These are phyloP conservation scores for Cynodonichthys magdalenae DNA, from an alignment of 2,797 vertebrate species.

Conservation along the genomic window DNA sequence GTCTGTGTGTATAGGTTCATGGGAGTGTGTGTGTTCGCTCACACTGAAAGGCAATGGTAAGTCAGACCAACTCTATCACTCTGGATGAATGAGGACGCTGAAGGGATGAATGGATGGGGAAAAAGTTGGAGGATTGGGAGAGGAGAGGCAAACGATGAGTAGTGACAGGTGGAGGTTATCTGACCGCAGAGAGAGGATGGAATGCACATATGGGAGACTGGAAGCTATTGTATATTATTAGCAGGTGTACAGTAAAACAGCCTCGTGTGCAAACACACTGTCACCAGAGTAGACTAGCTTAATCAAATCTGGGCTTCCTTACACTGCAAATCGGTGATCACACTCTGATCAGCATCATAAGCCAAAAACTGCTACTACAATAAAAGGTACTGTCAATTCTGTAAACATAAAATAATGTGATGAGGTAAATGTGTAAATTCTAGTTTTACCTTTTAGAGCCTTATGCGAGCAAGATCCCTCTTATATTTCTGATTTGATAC, in stretches of 20 bases:
- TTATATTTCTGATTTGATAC: no score
- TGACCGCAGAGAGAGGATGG: conserved; percentile 34
- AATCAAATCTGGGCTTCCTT: no score
- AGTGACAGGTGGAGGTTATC: conserved; percentile 75
- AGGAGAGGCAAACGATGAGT: conserved; percentile 56
- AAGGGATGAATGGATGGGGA: conserved; percentile 57
- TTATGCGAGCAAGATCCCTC: no score
- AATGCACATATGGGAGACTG: conserved; percentile 26
- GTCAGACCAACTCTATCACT: conserved; percentile 67
- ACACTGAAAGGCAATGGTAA: conserved; percentile 63
- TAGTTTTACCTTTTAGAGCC: no score
- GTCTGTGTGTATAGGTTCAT: conserved; percentile 34
- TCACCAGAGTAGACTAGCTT: no score
- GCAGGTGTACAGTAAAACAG: conserved; percentile 48
- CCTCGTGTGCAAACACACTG: conserved; percentile 41
- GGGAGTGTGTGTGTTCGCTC: conserved; percentile 28
- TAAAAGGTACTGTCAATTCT: no score
- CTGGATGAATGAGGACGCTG: conserved; percentile 66
- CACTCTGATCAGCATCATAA: no score
- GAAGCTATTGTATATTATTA: conserved; percentile 61
- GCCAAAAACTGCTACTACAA: no score
- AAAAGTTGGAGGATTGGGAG: conserved; percentile 64
- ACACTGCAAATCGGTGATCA: no score
- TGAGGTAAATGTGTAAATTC: no score
- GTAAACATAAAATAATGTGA: no score